Evolutionary conservation across 1,140 invertebrate species (phyloP), one percentile per base, ranked within the genome.

Genomic region (Agrypnia vestita): DNA sequence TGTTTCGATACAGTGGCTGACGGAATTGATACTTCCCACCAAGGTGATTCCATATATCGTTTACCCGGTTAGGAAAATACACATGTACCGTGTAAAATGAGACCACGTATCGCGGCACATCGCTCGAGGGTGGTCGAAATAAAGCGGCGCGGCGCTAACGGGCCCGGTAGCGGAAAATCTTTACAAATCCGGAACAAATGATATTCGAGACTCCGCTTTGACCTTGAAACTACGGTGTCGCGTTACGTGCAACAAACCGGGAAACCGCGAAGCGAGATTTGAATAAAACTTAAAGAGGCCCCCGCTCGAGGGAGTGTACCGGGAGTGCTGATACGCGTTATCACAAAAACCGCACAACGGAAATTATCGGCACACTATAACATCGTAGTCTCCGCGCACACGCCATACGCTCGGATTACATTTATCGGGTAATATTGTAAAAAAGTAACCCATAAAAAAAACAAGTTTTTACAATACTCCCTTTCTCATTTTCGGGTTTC

Each of bases 1-100:
- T 64, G 61, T 64, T 64, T 64, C 35, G 9, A 43, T n/a, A 64
- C 61, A 64, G 25, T 64, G 35, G 35, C 19, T 44, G 35, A 9
- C 51, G 67, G 12, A 71, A 71, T n/a, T 51, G 46, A 71, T 51
- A 71, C 47, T 13, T 25, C 17, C 47, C 67, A 47, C 47, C 67
- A 71, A 71, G 67, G 67, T 25, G 47, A 71, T 15, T 51, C 7
- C 11, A 3, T 15, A 46, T 69, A 71, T 49, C 44, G 47, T 21
- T 71, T 71, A 51, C 67, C 25, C 1, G 25, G 25, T 71, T 51
- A 51, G 10, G 47, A 51, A 71, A 43, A 69, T 12, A 53, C 67
- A 71, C 67, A 13, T 19, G 46, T 15, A 25, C 47, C 17, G 67
- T 35, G 25, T 35, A 49, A 71, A 71, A 71, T 47, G 67, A 13